Percentiles rank a stretch among this genome's conserved stretches.
phyloP scores from a whole-genome alignment of 2,888 invertebrate species.

The Autographa gamma region DNA sequence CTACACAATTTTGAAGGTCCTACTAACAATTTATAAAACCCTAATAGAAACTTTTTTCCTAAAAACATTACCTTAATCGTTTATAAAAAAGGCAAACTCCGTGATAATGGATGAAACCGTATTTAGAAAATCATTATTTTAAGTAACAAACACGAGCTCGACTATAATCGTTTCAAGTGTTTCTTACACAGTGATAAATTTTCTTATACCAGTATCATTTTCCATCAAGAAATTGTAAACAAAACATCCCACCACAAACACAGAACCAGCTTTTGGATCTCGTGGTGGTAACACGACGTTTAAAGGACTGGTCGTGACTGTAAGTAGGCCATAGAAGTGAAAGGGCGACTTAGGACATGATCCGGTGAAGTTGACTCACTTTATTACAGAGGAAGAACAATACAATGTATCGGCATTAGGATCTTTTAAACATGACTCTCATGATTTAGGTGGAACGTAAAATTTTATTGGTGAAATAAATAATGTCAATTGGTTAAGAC shows the following conservation, averaged over 20 bases:
- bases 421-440: slow-evolving; percentile 12
- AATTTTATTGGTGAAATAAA: background rate
- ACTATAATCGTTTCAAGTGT: background rate
- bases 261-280: slow-evolving; percentile 19
- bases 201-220: background rate
- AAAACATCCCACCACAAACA: background rate
- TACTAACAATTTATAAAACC: too few relatives aligned
- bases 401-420: slow-evolving; percentile 15
- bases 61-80: too few relatives aligned
- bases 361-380: slow-evolving; percentile 30
- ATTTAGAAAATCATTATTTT: too few relatives aligned
- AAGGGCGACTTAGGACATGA: slow-evolving; percentile 72
- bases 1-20: too few relatives aligned
- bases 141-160: too few relatives aligned
- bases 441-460: background rate
- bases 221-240: background rate
- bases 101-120: too few relatives aligned
- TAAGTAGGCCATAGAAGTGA: slow-evolving; percentile 81
- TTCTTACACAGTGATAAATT: background rate
- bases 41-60: too few relatives aligned
- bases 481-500: background rate
- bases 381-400: slow-evolving; percentile 30
- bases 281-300: slow-evolving; percentile 36
- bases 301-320: slow-evolving; percentile 72
- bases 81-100: too few relatives aligned